Percentiles rank a stretch among this genome's conserved stretches.
These are phyloP conservation scores for Delphinapterus leucas DNA, from an alignment of 2,113 vertebrate species.

Conservation along the genomic window DNA sequence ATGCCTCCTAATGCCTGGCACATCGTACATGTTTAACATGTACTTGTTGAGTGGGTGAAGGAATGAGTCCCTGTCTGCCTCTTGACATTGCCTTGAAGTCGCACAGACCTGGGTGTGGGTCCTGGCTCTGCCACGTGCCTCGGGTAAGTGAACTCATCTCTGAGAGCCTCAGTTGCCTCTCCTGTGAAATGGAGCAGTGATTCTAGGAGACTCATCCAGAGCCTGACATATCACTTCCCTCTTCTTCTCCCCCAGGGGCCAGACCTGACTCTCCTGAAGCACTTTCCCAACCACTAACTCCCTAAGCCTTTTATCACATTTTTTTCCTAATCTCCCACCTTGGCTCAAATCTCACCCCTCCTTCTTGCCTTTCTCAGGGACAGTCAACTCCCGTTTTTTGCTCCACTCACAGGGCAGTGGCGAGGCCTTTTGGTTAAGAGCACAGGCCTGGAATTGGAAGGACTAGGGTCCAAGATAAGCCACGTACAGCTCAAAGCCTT, in stretches of 20 bases:
- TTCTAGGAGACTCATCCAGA: neutral
- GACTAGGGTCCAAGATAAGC: neutral
- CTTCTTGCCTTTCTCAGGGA: neutral
- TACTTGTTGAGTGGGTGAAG: neutral
- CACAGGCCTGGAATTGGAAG: neutral
- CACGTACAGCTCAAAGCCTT: accelerated
- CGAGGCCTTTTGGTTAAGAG: neutral
- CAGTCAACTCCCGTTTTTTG: neutral
- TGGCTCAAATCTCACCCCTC: neutral
- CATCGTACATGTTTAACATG: accelerated
- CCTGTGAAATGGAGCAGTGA: neutral
- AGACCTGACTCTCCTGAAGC: neutral
- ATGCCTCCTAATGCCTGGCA: neutral
- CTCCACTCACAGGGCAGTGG: neutral
- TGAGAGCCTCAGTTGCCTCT: neutral
- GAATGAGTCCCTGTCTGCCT: neutral
- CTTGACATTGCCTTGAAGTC: neutral
- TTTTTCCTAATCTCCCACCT: neutral
- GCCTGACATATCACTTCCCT: too few species aligned
- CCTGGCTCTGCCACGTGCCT: neutral
- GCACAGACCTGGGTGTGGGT: neutral
- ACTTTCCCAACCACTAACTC: neutral
- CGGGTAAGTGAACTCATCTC: neutral
- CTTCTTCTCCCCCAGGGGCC: neutral
- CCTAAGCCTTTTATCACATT: neutral